Base-by-base conservation (phyloP, 1,140 invertebrate species). In the Gryon sp. region DNA sequence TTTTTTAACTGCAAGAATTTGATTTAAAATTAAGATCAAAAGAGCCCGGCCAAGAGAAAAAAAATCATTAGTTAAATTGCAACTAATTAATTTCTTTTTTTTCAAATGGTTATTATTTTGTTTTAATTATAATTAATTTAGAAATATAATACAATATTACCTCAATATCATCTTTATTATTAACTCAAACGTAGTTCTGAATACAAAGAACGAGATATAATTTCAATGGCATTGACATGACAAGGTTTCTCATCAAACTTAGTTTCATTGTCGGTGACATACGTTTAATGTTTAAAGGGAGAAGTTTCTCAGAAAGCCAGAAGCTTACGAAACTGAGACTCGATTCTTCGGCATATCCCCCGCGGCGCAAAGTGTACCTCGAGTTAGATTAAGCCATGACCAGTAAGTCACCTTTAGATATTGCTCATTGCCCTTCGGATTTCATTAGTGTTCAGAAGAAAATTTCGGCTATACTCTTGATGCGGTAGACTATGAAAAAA, bases 391-490 rank as follows among this genome's bases (percentile, higher is more conserved):
- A 86, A 86, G 82, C 81, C 81, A 68, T 83, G 85, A 80, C 82
- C 84, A 84, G 83, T 86, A 86, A 86, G 83, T 83, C 82, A 85
- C 80, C 83, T 86, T 84, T 82, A 84, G 84, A 84, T 85, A 87
- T 86, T 85, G 83, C 83, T 83, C 82, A 80, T 83, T 83, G 78
- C 79, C 80, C 83, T 86, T 86, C 84, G 82, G 84, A 87, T 87
- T 87, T 87, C 84, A 87, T 87, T 86, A 86, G 81, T 78, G 85
- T 84, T 83, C 79, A 79, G 78, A 80, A 82, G 80, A 75, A 84
- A 85, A 86, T 85, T 85, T 78, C 63, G 62, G 43, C 41, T 65
- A 14, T 20, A 24, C n/a, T 41, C 20, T 46, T 30, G 34, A 76
- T 18, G 40, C 41, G 40, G 40, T 43, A 28, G 30, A 41, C 28